Base-by-base conservation (phyloP, 2,797 vertebrate genomes). In the Lophius americanus region DNA sequence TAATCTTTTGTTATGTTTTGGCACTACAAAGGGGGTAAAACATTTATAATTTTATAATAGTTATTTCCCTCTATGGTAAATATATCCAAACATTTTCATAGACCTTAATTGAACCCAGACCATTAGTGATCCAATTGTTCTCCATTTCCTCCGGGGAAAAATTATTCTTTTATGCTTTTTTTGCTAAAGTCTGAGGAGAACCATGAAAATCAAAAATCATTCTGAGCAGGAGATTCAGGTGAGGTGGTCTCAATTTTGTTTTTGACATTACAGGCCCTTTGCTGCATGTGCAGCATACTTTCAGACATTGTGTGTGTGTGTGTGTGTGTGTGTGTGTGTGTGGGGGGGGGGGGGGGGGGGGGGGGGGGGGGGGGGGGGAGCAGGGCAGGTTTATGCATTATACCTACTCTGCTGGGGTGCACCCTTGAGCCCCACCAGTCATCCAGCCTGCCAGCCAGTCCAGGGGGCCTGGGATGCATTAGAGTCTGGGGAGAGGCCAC, bases 401-500 rank as follows among this genome's bases (percentile, higher is more conserved):
- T 14, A 64, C 68, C 68, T 62, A 64, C 60, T 67, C 50, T 2
- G 43, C 67, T 68, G 68, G 1, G 41, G 51, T 60, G 54, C 61
- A 75, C 67, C 54, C 37, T 4, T 8, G 9, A 83, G 73, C 68
- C 23, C 51, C 58, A 54, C 36, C 64, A 52, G 51, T 85, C 77
- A 68, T 73, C 62, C 57, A 77, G 66, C 63, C 76, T 76, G 75
- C 68, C 82, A 82, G 79, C 56, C 56, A 80, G 79, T 79, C 79
- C 47, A 4, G 57, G 73, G 81, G 84, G 79, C 72, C 90, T 93
- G 91, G 90, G 85, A 88, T 73, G 71, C 82, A 92, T 93, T 93
- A 92, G 73, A 88, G 79, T 75, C 63, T 50, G 68, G 86, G 83
- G 71, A 89, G 77, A 86, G 83, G 83, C 78, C 54, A 60, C 78